phyloP scores from a whole-genome alignment of 2,113 vertebrate genomes.

The Pedionomus torquatus region DNA sequence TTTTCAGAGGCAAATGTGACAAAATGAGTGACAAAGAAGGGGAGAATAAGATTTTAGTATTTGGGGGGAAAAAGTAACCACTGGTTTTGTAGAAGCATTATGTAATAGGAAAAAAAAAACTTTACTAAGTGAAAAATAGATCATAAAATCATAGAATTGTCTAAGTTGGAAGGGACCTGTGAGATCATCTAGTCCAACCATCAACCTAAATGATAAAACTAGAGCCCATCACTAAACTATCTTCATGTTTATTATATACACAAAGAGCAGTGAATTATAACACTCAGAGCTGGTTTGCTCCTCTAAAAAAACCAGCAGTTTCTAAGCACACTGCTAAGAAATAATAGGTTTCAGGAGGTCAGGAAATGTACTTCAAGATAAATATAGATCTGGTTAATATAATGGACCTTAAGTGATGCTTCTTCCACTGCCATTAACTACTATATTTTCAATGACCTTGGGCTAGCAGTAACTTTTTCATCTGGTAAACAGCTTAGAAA shows the following conservation, averaged over 20 bases:
- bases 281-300: background rate
- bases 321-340: background rate
- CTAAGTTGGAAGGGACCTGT: no score
- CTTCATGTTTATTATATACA: background rate
- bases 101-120: background rate
- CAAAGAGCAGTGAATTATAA: background rate
- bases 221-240: background rate
- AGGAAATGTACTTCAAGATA: background rate
- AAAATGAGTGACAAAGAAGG: background rate
- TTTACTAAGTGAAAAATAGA: background rate
- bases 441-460: background rate
- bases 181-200: no score
- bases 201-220: no score
- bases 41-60: background rate
- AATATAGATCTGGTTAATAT: background rate
- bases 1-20: background rate
- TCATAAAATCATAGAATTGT: no score
- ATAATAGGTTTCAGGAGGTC: background rate
- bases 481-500: background rate
- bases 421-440: background rate
- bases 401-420: background rate
- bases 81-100: background rate
- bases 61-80: background rate
- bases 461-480: background rate
- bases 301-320: background rate